Conservation (phyloP, 2,113 vertebrate genomes). For the Labeo catla region DNA sequence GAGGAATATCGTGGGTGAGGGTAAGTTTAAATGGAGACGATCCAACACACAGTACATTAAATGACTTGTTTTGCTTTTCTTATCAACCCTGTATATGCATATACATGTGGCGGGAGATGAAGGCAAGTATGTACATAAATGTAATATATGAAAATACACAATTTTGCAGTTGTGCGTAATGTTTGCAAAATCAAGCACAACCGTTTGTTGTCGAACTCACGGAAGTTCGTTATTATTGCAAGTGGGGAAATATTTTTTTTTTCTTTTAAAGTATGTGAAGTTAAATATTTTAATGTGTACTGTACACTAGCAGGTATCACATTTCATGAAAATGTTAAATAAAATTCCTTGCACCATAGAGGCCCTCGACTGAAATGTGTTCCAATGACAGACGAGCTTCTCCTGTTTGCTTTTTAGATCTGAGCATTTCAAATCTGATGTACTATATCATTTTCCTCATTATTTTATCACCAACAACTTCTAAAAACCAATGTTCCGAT, state of each 20-base stretch:
- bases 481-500: background rate
- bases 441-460: too few species aligned
- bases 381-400: background rate
- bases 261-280: constrained; percentile 25
- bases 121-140: constrained; percentile 2
- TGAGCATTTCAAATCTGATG: background rate
- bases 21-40: constrained; percentile 11
- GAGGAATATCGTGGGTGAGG: background rate
- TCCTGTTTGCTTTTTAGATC: background rate
- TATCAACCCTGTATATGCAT: background rate
- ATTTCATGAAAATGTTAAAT: constrained; percentile 40
- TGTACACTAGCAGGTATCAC: constrained; percentile 9
- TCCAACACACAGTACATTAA: background rate
- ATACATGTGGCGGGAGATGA: background rate
- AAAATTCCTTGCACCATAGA: constrained; percentile 44
- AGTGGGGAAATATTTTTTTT: background rate
- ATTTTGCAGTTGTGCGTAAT: background rate
- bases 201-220: background rate
- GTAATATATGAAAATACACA: constrained; percentile 12
- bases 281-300: constrained; percentile 32
- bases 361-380: constrained; percentile 15
- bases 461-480: background rate
- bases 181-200: background rate
- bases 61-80: background rate
- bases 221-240: background rate